phyloP scores from a whole-genome alignment of 2,797 vertebrate species.

The Pantherophis alleghaniensis region DNA sequence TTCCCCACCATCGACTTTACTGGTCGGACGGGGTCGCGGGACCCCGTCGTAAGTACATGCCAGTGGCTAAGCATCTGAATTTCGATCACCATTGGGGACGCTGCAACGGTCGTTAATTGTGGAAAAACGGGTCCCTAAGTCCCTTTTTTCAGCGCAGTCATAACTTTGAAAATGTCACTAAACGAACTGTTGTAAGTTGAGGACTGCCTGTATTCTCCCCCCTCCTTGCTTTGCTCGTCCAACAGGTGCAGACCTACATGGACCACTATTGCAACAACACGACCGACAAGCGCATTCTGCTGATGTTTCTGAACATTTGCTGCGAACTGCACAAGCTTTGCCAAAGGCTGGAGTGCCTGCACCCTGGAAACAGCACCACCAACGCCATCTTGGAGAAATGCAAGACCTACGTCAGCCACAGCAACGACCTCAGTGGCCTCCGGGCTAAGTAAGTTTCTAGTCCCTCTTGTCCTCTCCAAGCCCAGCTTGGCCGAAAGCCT shows the following conservation, averaged over 20 bases:
- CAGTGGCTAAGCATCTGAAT: background rate
- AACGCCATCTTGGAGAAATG: slow-evolving; percentile 66
- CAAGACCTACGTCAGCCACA: slow-evolving; percentile 72
- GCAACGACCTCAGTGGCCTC: slow-evolving; percentile 72
- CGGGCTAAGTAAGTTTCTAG: slow-evolving; percentile 73
- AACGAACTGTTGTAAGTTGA: too few species aligned
- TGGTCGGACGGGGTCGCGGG: too few species aligned
- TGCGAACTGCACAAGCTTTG: slow-evolving; percentile 66
- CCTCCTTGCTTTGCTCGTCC: background rate
- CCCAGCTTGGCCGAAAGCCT: background rate
- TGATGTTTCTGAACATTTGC: slow-evolving; percentile 76
- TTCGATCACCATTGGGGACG: background rate
- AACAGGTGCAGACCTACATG: slow-evolving; percentile 76
- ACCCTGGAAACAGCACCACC: slow-evolving; percentile 44
- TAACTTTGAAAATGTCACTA: background rate
- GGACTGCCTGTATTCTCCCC: background rate
- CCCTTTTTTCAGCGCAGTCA: too few species aligned
- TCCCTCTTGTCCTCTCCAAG: background rate
- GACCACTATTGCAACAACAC: slow-evolving; percentile 75
- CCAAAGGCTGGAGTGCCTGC: slow-evolving; percentile 59
- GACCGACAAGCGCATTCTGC: slow-evolving; percentile 73
- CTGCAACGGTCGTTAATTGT: too few species aligned
- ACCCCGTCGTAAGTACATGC: too few species aligned
- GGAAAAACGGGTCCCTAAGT: too few species aligned
- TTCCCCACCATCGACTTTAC: too few species aligned